Percentiles rank a stretch among this genome's conserved stretches.
Evolutionary conservation across 2,113 vertebrate genomes (phyloP).

Genomic region (Ailuropoda melanoleuca): DNA sequence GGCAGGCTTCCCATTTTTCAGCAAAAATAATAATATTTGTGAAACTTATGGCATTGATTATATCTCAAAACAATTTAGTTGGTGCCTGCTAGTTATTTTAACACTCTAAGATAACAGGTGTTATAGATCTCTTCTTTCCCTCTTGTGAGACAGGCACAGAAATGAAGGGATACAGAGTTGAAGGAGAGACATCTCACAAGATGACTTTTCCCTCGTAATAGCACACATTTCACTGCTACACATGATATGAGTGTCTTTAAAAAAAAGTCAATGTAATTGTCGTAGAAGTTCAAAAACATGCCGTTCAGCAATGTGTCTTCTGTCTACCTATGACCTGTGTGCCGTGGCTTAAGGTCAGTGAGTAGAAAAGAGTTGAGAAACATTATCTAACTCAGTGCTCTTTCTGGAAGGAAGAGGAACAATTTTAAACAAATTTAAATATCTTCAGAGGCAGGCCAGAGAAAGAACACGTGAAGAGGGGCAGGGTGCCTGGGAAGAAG

Average conservation of each 20-base stretch:
- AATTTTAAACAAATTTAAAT: not conserved
- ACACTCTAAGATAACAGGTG: not conserved
- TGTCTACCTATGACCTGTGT: not conserved
- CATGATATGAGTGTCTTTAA: not conserved
- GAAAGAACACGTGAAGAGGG: not conserved
- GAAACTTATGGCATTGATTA: not conserved
- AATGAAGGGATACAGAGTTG: not conserved
- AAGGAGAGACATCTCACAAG: not conserved
- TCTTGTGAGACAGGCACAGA: not conserved
- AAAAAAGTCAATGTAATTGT: not conserved
- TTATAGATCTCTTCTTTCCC: not conserved
- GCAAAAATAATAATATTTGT: not conserved
- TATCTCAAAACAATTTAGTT: not conserved
- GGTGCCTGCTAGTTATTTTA: not conserved
- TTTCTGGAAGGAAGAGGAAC: not conserved
- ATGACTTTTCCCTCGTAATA: not conserved
- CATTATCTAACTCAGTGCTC: not conserved
- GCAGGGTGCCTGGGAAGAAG: not conserved
- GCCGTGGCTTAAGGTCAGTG: not conserved
- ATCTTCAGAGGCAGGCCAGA: not conserved
- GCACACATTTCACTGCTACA: not conserved
- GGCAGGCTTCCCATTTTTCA: not conserved
- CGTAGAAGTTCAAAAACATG: not conserved
- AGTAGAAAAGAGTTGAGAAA: not conserved
- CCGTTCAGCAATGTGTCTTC: not conserved